Base-by-base conservation (phyloP, 2,797 vertebrate species). In the Sebastolobus alascanus region DNA sequence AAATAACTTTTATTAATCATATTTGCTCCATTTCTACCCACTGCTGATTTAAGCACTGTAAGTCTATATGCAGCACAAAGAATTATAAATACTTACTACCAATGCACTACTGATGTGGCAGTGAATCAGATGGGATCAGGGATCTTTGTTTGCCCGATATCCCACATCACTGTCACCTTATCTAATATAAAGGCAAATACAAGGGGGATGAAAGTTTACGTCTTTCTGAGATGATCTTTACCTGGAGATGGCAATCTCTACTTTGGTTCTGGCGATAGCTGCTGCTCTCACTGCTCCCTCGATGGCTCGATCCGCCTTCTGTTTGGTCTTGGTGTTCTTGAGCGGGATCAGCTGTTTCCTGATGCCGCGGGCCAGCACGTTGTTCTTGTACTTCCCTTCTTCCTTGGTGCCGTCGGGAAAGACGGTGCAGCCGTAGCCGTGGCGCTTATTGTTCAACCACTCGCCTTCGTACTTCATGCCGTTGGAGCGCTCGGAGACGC, bases 371-470 rank as follows among this genome's bases (percentile, higher is more conserved):
- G 97, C 96, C 92, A 99, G 95, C 84, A 96, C 78, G 27, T 99
- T 99, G 94, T 99, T 98, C 96, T 99, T 99, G 84, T 99, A 99
- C 79, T 99, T 99, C 46, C 98, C 98, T 87, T 99, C 98, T 94
- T 99, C 97, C 73, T 97, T 97, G 80, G 96, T 96, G 90, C 98
- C 97, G 58, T 98, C 96, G 2, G 98, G 98, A 87, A 99, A 98
- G 84, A 98, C 93, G 9, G 98, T 99, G 94, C 97, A 97, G 89
- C 98, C 98, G 67, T 99, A 99, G 7, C 98, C 98, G 5, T 99
- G 97, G 79, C 98, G 96, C 92, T 97, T 97, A 93, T 98, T 99
- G 88, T 97, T 97, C 70, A 97, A 90, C 98, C 98, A 99, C 90
- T 99, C 98, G 31, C 98, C 98, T 91, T 98, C 97, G 0, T 98